Conservation (phyloP, 2,888 invertebrate genomes). For the Apeira syringaria region DNA sequence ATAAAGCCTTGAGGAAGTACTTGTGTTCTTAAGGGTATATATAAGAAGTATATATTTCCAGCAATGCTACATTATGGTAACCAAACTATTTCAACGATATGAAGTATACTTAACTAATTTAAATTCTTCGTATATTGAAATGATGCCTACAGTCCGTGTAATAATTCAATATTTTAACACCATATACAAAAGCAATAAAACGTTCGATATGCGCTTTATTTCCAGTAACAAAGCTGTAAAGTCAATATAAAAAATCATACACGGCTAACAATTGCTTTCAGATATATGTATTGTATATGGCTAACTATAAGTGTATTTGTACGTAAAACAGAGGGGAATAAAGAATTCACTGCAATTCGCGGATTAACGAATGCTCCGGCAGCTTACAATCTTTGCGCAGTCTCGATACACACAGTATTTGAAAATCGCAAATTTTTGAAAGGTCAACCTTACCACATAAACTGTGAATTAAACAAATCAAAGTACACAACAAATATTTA, state of each 20-base stretch:
- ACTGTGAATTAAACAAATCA: background rate
- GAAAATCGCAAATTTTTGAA: too few relatives aligned
- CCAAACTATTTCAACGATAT: too few relatives aligned
- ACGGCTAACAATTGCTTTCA: slow-evolving; percentile 16
- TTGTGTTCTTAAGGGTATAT: too few relatives aligned
- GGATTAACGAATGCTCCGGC: slow-evolving; percentile 35
- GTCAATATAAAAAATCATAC: slow-evolving; percentile 18
- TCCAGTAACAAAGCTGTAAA: slow-evolving; percentile 20
- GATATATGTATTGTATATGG: background rate
- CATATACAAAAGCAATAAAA: slow-evolving; percentile 19
- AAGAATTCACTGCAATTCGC: slow-evolving; percentile 25
- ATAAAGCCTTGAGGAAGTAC: too few relatives aligned
- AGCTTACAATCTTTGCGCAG: slow-evolving; percentile 16
- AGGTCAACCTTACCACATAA: background rate
- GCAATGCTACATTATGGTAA: too few relatives aligned
- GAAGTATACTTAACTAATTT: too few relatives aligned
- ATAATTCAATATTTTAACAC: background rate
- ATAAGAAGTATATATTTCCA: too few relatives aligned
- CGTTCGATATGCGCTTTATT: slow-evolving; percentile 20
- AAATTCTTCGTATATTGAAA: too few relatives aligned
- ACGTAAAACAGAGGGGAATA: slow-evolving; percentile 23
- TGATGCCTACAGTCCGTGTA: too few relatives aligned
- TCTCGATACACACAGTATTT: slow-evolving; percentile 23
- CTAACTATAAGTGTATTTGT: background rate
- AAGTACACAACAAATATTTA: too few relatives aligned